These are phyloP conservation scores for Falco punctatus DNA, from an alignment of 2,113 vertebrate genomes.

Conservation along the genomic window DNA sequence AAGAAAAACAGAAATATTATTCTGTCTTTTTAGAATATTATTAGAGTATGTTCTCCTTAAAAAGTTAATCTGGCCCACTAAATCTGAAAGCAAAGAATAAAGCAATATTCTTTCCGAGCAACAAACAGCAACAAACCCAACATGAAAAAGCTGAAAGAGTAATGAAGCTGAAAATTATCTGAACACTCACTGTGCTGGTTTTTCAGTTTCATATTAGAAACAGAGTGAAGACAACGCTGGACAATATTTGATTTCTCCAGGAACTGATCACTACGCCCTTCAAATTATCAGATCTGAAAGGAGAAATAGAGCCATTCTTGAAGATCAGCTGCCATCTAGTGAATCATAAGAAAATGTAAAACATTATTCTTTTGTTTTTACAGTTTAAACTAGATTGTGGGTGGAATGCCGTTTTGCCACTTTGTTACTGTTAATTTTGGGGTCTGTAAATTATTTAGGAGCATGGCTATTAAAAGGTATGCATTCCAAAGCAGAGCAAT, in stretches of 20 bases:
- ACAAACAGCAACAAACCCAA: background rate
- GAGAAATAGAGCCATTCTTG: constrained; percentile 47
- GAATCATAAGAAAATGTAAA: constrained; percentile 23
- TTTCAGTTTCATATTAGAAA: constrained; percentile 17
- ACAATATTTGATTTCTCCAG: background rate
- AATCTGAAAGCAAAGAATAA: background rate
- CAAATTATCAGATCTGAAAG: background rate
- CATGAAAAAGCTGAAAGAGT: background rate
- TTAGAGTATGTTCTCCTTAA: background rate
- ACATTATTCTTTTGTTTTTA: background rate
- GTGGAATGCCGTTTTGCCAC: background rate
- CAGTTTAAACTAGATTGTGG: background rate
- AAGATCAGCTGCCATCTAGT: constrained; percentile 73
- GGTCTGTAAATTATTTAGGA: background rate
- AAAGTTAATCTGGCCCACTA: background rate
- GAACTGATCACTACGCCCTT: background rate
- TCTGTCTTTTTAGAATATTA: background rate
- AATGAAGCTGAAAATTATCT: constrained; percentile 22
- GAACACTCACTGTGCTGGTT: background rate
- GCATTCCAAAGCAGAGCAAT: background rate
- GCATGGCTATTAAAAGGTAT: background rate
- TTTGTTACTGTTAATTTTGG: background rate
- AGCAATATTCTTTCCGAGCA: background rate
- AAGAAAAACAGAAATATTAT: background rate
- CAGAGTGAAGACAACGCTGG: background rate